Base-by-base conservation (phyloP, 2,797 vertebrate genomes). In the Thripadectes ignobilis region DNA sequence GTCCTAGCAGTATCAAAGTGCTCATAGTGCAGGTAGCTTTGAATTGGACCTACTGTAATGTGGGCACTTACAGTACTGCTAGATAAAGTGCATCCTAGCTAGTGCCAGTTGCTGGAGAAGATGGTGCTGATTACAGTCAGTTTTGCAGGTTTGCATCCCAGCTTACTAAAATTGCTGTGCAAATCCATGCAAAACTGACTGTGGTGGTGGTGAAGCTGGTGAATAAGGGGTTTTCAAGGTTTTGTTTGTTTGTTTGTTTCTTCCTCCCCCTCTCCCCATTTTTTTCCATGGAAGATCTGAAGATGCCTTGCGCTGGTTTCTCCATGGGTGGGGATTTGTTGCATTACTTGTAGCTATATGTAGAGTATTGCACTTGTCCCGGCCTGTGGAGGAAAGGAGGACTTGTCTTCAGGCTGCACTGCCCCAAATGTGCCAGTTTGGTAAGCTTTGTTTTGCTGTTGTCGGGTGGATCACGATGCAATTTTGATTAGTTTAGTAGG, bases 161-260 rank as follows among this genome's bases (percentile, higher is more conserved):
- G 99, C 99, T 97, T 98, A 80, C 69, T 88, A 91, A 92, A 81
- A 96, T 93, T 97, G 99, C 99, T 99, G 99, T 99, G 99, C 99
- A 99, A 99, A 99, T 99, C 99, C 99, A 99, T 99, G 99, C 99
- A 99, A 99, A 99, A 99, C 99, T 99, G 99, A 98, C 97, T 96
- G 98, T 98, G 98, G 96, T 95, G 49, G 96, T 93, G 87, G 94
- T 91, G 80, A 87, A 94, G 78, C 95, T 45, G 54, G 83, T 85
- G 52, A 67, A 54, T 86, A 20, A 65, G 38, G 58, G 68, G 85
- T 18, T 83, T 72, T 49, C 43, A 55, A 80, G 77, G 11, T 38
- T 58, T 43, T n/a, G n/a, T 12, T 63, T 12, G 54, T 62, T 67
- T 30, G n/a, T 7, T 4, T 16, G 15, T 13, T 24, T 58, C 16